Base-by-base conservation (phyloP, 2,888 invertebrate genomes). In the Synanthedon formicaeformis region DNA sequence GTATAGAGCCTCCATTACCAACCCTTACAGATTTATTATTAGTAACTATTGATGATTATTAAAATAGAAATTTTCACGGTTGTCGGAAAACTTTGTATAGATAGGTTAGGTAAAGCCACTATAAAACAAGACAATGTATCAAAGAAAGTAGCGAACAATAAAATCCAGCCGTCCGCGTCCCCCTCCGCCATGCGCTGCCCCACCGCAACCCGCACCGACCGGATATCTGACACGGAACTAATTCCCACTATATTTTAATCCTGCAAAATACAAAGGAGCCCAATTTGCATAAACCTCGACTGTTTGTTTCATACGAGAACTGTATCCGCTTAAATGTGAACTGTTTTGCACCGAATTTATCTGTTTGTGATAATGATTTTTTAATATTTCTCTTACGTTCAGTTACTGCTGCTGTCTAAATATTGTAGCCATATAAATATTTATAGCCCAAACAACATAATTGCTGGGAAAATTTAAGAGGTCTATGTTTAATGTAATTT, bases 171-270 rank as follows among this genome's bases (percentile, higher is more conserved):
- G 71, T 63, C 67, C 68, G 75, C 69, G 73, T 64, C 64, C 67
- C 34, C 34, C 34, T 34, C 34, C 34, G 34, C 34, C 10, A 34
- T 34, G 34, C 34, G 34, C 34, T 34, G 34, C 34, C 10, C 34
- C 34, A 16, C 2, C 34, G 34, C 34, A 10, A 34, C 34, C 34
- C 34, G 34, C 67, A 67, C 67, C 60, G 66, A 65, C 71, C 69
- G 76, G 78, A 79, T 83, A 81, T 81, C 81, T 83, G 84, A 84
- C 85, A 81, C 75, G 79, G 77, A 82, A 86, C 84, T 85, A 86
- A 85, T 85, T 83, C 74, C 79, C 75, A 75, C 86, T 83, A 84
- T 85, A 84, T 84, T 84, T 86, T 86, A 86, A 86, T 85, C 81
- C 82, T 71, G 75, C 68, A 69, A 82, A 83, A 78, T 80, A 86